Evolutionary conservation across 2,797 vertebrate genomes (phyloP), one percentile per base, ranked within the genome.

Genomic region (Coreius guichenoti): DNA sequence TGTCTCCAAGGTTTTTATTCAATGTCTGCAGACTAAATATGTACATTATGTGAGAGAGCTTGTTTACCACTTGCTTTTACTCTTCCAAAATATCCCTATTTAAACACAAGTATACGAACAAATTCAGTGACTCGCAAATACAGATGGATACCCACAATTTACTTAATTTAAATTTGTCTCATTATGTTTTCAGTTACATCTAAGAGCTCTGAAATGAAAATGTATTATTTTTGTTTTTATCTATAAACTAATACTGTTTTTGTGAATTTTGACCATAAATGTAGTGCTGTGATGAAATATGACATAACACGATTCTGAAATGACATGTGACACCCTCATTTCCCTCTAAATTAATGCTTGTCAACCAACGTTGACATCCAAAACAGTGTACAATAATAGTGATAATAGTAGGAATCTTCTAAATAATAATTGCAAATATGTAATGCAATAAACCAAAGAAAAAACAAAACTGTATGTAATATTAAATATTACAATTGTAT

Each of bases 61-160:
- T 79, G 67, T 79, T 79, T 47, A 33, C 49, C 51, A 19, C 63
- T 77, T 43, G 33, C 63, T 78, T 70, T 79, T 23, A 80, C 49
- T 69, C n/a, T 33, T 58, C 1, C n/a, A 69, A 77, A 78, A 78
- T 69, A 69, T 70, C 63, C 12, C 23, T 45, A 61, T 72, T 84
- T 79, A 63, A 79, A 79, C 36, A 79, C 26, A 8, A 12, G 13
- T n/a, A n/a, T 68, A 54, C 21, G 11, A 23, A 45, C 76, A 58
- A 56, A 79, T 84, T 45, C 43, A 80, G 67, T 49, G 47, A 72
- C 67, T 63, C 11, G 17, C 9, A 72, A n/a, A 36, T 58, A 47
- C 65, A 70, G 49, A 26, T 33, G 19, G 33, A 43, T 47, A 70
- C 63, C 33, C 63, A 79, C 63, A 70, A n/a, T 78, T 29, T 78